A percentile compares a stretch with the other conserved stretches of the same genome.
Evolutionary conservation across 1,140 invertebrate genomes (phyloP).

Genomic region (Laupala kohalensis): DNA sequence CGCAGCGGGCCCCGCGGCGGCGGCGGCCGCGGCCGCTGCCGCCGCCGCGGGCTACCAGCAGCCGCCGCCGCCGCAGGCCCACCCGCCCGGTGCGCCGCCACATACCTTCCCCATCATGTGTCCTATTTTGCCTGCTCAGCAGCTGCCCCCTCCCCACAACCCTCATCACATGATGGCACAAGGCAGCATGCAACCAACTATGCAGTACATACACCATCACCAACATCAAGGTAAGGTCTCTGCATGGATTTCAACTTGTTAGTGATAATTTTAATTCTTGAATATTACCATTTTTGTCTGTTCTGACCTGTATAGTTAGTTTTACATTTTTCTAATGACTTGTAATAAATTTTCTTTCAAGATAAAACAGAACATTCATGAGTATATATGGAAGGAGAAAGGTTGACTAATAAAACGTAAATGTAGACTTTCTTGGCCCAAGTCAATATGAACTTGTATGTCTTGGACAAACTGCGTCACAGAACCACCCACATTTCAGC

Average conservation of each 20-base stretch:
- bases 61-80: slow-evolving; percentile 5
- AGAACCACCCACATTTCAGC: no score
- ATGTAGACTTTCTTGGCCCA: no score
- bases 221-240: slow-evolving; percentile 1
- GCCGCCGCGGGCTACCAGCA: slow-evolving; percentile 7
- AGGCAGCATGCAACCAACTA: slow-evolving; percentile 7
- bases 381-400: no score
- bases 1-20: neutral
- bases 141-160: slow-evolving; percentile 8
- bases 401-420: no score
- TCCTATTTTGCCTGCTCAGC: slow-evolving; percentile 6
- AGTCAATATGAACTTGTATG: no score
- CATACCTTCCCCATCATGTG: slow-evolving; percentile 14
- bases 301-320: neutral
- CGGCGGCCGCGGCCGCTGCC: neutral
- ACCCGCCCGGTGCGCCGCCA: neutral
- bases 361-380: neutral
- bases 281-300: neutral
- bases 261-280: neutral
- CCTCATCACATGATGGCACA: slow-evolving; percentile 10
- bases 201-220: slow-evolving; percentile 15
- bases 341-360: neutral
- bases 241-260: neutral
- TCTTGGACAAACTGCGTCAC: no score
- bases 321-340: neutral